Conservation (phyloP, 2,888 invertebrate species). For the Acleris cristana region DNA sequence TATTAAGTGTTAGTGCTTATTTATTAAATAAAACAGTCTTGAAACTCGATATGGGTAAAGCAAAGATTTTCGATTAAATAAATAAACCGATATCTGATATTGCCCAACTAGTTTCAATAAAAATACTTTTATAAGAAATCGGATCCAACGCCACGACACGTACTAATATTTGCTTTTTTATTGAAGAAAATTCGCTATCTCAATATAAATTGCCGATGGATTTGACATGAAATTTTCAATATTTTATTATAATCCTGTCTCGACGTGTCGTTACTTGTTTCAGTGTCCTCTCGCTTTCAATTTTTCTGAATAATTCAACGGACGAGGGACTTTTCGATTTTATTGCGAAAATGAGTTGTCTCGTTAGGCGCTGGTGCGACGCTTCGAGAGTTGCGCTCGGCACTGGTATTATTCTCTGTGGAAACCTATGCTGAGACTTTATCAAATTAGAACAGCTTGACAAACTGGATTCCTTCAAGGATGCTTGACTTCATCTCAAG, state of each 20-base stretch:
- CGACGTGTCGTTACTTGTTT: slow-evolving; percentile 63
- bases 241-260: slow-evolving; percentile 75
- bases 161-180: slow-evolving; percentile 39
- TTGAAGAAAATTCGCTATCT: slow-evolving; percentile 34
- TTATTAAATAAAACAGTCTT: slow-evolving; percentile 1
- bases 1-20: too few species aligned
- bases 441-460: too few species aligned
- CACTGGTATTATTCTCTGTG: too few species aligned
- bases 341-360: slow-evolving; percentile 63
- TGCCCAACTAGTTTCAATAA: slow-evolving; percentile 35
- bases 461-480: too few species aligned
- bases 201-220: slow-evolving; percentile 39
- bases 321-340: slow-evolving; percentile 57
- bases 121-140: slow-evolving; percentile 36
- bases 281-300: slow-evolving; percentile 64
- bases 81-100: slow-evolving; percentile 33
- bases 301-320: slow-evolving; percentile 79
- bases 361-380: slow-evolving; percentile 59
- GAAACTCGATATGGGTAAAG: slow-evolving; percentile 25
- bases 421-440: too few species aligned
- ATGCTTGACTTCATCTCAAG: too few species aligned
- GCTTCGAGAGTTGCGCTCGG: slow-evolving; percentile 21
- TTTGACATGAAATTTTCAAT: slow-evolving; percentile 55
- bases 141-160: slow-evolving; percentile 29
- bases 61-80: slow-evolving; percentile 31